phyloP scores from a whole-genome alignment of 64 coral and sea anemone genomes.

The Porites lutea region DNA sequence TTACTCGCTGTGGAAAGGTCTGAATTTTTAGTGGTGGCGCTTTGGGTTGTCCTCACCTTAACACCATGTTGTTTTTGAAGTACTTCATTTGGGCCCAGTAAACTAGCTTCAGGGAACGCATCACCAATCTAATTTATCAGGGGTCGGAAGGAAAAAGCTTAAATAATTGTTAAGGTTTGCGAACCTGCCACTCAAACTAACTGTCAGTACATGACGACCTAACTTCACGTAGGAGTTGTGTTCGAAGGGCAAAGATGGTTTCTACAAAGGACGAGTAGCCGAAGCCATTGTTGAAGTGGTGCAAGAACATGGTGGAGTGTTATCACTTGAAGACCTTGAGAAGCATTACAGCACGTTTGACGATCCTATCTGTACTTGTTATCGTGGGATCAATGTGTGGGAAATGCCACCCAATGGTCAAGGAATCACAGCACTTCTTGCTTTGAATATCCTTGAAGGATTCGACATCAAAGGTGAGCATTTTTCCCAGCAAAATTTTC shows the following conservation, averaged over 20 bases:
- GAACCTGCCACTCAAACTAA: too few species aligned
- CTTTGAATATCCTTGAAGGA: conserved; percentile 90
- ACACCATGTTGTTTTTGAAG: too few species aligned
- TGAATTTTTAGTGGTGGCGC: too few species aligned
- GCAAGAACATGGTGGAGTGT: conserved; percentile 82
- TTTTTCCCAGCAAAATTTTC: background rate
- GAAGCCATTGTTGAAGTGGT: conserved; percentile 83
- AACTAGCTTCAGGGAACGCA: too few species aligned
- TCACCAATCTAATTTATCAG: too few species aligned
- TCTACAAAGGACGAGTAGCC: conserved; percentile 91
- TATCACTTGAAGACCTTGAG: conserved; percentile 77
- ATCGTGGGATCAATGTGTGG: conserved; percentile 90
- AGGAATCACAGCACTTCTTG: conserved; percentile 88
- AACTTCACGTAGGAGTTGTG: conserved; percentile 72
- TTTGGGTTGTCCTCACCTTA: too few species aligned
- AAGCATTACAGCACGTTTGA: conserved; percentile 82
- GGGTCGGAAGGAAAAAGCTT: too few species aligned
- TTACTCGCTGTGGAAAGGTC: too few species aligned
- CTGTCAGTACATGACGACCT: background rate
- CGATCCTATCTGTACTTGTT: conserved; percentile 83
- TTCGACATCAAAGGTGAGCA: conserved; percentile 78
- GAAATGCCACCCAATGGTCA: conserved; percentile 99
- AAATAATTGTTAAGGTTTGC: too few species aligned
- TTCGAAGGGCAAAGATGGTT: conserved; percentile 86
- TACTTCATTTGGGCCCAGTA: too few species aligned